Conservation (phyloP, 1,140 invertebrate species). For the Sycobia sp. region DNA sequence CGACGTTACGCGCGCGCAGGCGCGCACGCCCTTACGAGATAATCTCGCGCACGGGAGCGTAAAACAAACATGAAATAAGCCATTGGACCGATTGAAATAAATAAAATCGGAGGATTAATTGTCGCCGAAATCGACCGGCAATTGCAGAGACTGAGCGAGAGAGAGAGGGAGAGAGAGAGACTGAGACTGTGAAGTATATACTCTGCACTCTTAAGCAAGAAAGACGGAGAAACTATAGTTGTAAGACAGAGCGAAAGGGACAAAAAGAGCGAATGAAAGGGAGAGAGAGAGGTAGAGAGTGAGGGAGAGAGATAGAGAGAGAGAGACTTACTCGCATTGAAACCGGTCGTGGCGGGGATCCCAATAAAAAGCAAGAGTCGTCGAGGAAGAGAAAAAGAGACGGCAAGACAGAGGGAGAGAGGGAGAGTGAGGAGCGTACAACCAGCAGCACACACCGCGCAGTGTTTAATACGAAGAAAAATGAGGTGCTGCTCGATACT, state of each 20-base stretch:
- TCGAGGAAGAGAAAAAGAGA: background rate
- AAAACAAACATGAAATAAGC: background rate
- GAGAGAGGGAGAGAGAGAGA: constrained; percentile 1
- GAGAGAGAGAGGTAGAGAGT: no score
- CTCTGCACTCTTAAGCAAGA: no score
- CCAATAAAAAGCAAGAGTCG: background rate
- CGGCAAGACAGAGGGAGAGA: no score
- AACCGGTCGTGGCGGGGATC: background rate
- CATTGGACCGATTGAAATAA: background rate
- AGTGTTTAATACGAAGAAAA: no score
- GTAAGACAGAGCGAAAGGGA: background rate
- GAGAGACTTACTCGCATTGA: no score
- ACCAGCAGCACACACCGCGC: no score
- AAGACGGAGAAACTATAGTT: no score
- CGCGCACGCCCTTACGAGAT: background rate
- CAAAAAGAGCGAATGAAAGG: no score
- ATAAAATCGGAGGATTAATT: constrained; percentile 2
- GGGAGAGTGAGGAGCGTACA: no score
- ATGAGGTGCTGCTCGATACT: no score
- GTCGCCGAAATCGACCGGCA: constrained; percentile 2
- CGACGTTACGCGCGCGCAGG: background rate
- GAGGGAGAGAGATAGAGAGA: no score
- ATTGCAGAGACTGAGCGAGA: background rate
- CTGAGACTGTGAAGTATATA: no score
- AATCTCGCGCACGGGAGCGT: background rate